phyloP scores from a whole-genome alignment of 2,113 vertebrate species.

The Actenoides hombroni region DNA sequence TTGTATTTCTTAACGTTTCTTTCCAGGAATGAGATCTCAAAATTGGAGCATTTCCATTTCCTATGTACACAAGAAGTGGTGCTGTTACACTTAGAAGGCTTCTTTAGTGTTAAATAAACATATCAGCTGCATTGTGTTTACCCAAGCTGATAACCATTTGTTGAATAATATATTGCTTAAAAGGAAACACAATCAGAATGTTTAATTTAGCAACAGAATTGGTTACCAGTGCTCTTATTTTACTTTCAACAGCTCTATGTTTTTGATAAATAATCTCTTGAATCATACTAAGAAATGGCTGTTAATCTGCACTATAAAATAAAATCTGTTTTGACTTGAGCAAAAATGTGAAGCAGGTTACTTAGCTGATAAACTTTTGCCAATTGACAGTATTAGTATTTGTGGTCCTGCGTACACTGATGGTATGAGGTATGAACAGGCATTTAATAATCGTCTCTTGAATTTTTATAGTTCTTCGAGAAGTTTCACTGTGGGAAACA shows the following conservation, averaged over 20 bases:
- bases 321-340: background rate
- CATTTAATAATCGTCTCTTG: background rate
- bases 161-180: background rate
- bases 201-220: background rate
- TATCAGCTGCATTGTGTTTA: background rate
- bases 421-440: background rate
- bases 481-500: background rate
- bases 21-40: background rate
- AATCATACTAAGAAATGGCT: background rate
- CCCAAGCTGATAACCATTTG: constrained; percentile 6
- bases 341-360: background rate
- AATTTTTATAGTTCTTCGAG: background rate
- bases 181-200: background rate
- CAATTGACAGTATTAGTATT: background rate
- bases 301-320: background rate
- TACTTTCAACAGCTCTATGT: background rate
- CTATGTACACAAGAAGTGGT: background rate
- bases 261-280: background rate
- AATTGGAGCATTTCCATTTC: constrained; percentile 12
- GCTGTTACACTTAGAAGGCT: background rate
- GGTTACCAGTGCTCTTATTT: background rate
- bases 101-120: constrained; percentile 26
- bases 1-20: background rate
- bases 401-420: background rate
- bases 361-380: background rate